Evolutionary conservation across 2,113 vertebrate species (phyloP).

Genomic region (Pao palembangensis): DNA sequence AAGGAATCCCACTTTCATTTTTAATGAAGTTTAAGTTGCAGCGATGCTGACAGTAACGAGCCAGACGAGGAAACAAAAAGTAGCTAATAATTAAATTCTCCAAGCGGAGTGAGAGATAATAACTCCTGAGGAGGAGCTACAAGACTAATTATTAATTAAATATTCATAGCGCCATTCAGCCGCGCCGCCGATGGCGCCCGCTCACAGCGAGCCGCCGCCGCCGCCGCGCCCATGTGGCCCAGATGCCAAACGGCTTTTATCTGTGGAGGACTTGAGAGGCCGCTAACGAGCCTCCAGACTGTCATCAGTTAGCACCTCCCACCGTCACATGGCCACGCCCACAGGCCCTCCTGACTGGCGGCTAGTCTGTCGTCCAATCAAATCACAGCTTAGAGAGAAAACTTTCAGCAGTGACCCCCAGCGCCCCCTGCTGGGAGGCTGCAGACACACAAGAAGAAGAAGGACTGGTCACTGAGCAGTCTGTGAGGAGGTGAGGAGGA

Average conservation of each 20-base stretch:
- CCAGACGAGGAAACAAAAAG: conserved; percentile 98
- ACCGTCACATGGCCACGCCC: not conserved
- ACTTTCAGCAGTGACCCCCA: not conserved
- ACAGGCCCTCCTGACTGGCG: not conserved
- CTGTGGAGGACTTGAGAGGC: conserved; percentile 75
- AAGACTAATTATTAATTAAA: conserved; percentile 99
- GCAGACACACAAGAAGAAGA: not conserved
- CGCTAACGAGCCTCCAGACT: conserved; percentile 70
- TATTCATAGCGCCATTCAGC: conserved; percentile 88
- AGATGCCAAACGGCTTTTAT: conserved; percentile 77
- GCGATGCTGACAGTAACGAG: conserved; percentile 99
- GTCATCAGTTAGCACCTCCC: conserved; percentile 81
- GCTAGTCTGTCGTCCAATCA: too few species aligned
- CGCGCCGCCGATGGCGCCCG: conserved; percentile 56
- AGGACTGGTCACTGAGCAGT: too few species aligned
- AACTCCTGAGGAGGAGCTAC: conserved; percentile 98
- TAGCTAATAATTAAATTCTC: conserved; percentile 99
- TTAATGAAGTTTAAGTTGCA: conserved; percentile 99
- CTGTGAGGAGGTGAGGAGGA: not conserved
- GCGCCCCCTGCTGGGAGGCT: not conserved
- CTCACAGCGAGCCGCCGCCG: conserved; percentile 78
- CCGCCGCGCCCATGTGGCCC: conserved; percentile 78
- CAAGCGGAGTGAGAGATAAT: conserved; percentile 94
- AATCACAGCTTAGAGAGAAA: too few species aligned
- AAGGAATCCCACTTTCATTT: conserved; percentile 99